phyloP scores from a whole-genome alignment of 2,888 invertebrate genomes.

The Plagodis dolabraria region DNA sequence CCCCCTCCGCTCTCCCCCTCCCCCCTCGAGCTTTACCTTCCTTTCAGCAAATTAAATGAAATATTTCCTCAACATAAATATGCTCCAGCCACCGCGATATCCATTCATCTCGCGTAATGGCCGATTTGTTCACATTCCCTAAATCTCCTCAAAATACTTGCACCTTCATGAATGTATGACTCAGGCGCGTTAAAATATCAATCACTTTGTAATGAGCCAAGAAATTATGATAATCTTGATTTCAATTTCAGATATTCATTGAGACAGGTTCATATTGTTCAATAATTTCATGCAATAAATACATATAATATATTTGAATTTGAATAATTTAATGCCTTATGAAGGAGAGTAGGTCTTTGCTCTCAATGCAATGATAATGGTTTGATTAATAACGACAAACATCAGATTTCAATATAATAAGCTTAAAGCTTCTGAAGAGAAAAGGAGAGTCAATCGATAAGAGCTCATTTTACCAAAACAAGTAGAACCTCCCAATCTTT shows the following conservation, averaged over 20 bases:
- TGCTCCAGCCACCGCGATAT: background rate
- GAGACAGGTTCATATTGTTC: no score
- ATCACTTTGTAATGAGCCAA: background rate
- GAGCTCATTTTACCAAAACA: constrained; percentile 1
- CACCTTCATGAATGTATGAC: background rate
- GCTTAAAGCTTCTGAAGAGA: background rate
- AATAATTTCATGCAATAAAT: no score
- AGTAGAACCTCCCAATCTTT: background rate
- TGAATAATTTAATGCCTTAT: no score
- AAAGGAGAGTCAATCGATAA: background rate
- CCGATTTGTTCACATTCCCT: constrained; percentile 13
- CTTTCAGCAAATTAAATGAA: constrained; percentile 11
- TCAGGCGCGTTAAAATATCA: constrained; percentile 4
- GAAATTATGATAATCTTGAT: no score
- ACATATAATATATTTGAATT: no score
- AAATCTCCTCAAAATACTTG: constrained; percentile 11
- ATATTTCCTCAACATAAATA: constrained; percentile 15
- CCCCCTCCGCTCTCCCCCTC: no score
- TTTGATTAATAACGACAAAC: no score
- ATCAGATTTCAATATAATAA: no score
- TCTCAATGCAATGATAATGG: no score
- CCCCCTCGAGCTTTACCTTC: background rate
- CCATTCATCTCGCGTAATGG: constrained; percentile 12
- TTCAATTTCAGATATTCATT: no score
- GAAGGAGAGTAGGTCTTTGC: no score